These are phyloP conservation scores for Steatocranus sp. DNA, from an alignment of 2,797 vertebrate species.

Conservation along the genomic window DNA sequence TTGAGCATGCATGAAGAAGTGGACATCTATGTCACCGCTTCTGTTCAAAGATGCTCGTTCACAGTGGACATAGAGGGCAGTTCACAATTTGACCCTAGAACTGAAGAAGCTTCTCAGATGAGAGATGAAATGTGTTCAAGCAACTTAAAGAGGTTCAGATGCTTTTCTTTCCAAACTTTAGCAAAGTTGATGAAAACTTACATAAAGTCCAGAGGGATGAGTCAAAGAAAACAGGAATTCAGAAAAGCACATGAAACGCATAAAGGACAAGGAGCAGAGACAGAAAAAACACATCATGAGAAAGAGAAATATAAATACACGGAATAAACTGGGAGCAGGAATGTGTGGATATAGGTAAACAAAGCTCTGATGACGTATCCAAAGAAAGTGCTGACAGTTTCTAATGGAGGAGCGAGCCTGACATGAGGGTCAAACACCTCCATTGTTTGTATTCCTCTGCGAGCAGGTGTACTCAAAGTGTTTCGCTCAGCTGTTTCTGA, in stretches of 20 bases:
- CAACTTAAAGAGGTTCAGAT: background rate
- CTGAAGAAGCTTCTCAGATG: background rate
- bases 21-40: background rate
- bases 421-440: background rate
- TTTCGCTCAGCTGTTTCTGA: background rate
- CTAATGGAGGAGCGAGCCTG: background rate
- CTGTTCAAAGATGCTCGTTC: background rate
- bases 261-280: background rate
- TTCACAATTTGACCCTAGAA: background rate
- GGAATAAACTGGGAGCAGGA: background rate
- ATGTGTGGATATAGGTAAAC: background rate
- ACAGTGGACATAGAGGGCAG: background rate
- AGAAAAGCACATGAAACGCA: background rate
- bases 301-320: background rate
- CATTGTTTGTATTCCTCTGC: background rate
- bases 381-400: background rate
- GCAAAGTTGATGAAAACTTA: background rate
- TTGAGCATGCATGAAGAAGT: background rate
- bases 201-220: background rate
- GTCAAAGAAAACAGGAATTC: background rate
- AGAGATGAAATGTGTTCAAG: background rate
- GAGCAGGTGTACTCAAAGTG: background rate
- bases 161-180: background rate
- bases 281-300: background rate
- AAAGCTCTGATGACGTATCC: background rate